Percentiles rank a stretch among this genome's conserved stretches.
Evolutionary conservation across 2,113 vertebrate species (phyloP).

Genomic region (Lamprotornis superbus): DNA sequence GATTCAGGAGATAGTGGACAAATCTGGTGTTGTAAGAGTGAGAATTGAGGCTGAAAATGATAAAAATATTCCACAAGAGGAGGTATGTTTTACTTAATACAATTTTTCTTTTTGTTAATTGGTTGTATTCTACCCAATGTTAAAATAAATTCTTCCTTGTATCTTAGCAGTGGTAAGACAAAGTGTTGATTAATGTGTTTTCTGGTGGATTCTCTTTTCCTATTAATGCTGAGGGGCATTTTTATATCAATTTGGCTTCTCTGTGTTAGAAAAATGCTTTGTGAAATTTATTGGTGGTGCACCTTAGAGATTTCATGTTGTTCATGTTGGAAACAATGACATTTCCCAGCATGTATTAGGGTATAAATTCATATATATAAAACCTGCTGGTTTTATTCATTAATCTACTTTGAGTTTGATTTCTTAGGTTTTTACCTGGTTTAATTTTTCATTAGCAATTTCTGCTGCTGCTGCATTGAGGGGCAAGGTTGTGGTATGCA

Average conservation of each 20-base stretch:
- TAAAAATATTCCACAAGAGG: constrained; percentile 90
- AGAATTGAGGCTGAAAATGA: constrained; percentile 97
- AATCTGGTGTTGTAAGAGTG: constrained; percentile 96
- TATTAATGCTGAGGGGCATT: neutral
- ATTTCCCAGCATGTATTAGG: neutral
- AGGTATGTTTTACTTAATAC: constrained; percentile 77
- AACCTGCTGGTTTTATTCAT: neutral
- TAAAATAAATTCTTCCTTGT: neutral
- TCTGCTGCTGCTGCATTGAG: neutral
- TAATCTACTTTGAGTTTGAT: neutral
- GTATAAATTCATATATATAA: neutral
- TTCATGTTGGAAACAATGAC: neutral
- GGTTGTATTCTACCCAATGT: neutral
- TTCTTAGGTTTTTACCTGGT: neutral
- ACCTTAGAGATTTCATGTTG: neutral
- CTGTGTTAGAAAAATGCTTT: neutral
- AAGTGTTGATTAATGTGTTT: neutral
- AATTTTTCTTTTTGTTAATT: neutral
- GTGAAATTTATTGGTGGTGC: neutral
- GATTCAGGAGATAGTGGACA: constrained; percentile 98
- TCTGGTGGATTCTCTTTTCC: neutral
- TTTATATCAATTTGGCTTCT: neutral
- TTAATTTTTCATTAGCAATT: neutral
- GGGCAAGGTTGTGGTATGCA: neutral
- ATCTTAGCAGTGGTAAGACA: neutral